Evolutionary conservation across 37 sponge, comb jelly and placozoan species (phyloP), one percentile per base, ranked within the genome.

Genomic region (Amphimedon queenslandica): DNA sequence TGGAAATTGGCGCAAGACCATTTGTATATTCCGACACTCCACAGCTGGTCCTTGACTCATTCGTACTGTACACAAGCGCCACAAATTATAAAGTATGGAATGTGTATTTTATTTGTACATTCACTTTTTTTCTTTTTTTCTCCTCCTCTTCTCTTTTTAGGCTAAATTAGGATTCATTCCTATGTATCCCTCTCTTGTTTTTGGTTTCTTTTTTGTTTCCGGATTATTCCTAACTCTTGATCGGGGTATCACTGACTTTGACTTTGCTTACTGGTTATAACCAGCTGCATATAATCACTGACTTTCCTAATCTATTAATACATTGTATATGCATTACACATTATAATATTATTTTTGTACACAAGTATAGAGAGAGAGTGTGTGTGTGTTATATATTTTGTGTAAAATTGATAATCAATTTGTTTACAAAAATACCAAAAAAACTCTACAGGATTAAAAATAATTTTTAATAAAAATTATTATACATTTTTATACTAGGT

Each of bases 11-110:
- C 27, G 61, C 80, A 37, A 29, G 80, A 24, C 80, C 80, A 42
- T 79, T 69, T 40, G 28, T 69, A 16, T 79, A 79, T 41, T 41
- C 72, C 4, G 80, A 71, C 31, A 71, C 80, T 24, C 53, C 71
- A 1, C 71, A 70, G 63, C n/a, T 71, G 4, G 66, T 37, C 3
- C 55, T 79, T 4, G 80, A 79, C 65, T 79, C 80, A n/a, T 70
- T 79, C 67, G 37, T 66, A 21, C 23, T 31, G 5, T 79, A 71
- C 55, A 66, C 69, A 3, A 28, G 28, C 3, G 40, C 53, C 60
- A 47, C 70, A 40, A 70, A 58, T 6, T 40, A 63, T 33, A 23
- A 58, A 55, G 80, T 79, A n/a, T n/a, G n/a, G n/a, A n/a, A n/a
- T n/a, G n/a, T n/a, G n/a, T n/a, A n/a, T n/a, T n/a, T n/a, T n/a